These are phyloP conservation scores for Galeopterus variegatus DNA, from an alignment of 2,113 vertebrate genomes.

Conservation along the genomic window DNA sequence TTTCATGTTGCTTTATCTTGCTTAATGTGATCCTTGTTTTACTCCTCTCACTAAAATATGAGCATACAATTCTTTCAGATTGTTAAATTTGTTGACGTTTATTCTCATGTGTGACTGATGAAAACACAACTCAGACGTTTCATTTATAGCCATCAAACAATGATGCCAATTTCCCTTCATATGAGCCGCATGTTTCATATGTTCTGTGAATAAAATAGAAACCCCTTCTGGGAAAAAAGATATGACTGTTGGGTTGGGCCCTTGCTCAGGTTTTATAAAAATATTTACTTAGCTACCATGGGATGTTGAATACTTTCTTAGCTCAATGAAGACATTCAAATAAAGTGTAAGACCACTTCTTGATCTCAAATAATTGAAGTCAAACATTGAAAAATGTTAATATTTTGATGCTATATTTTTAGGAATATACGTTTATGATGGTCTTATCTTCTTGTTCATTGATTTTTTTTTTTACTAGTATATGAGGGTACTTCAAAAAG, in stretches of 20 bases:
- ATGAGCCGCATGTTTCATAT: not conserved
- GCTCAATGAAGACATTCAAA: not conserved
- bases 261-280: not conserved
- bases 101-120: not conserved
- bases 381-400: not conserved
- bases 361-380: not conserved
- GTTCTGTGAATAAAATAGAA: not conserved
- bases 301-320: not conserved
- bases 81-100: not conserved
- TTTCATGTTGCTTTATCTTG: not conserved
- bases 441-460: not conserved
- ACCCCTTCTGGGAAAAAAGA: not conserved
- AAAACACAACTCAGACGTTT: not conserved
- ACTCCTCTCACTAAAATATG: not conserved
- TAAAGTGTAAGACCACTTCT: not conserved
- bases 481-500: not conserved
- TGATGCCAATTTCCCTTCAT: not conserved
- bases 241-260: not conserved
- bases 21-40: not conserved
- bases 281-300: not conserved
- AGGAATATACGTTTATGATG: not conserved
- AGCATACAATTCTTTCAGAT: not conserved
- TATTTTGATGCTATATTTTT: not conserved
- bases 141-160: not conserved
- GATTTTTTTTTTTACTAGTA: not conserved